A percentile compares a stretch with the other conserved stretches of the same genome.
Conservation (phyloP, 2,113 vertebrate genomes). For the Corydoras maculifer region DNA sequence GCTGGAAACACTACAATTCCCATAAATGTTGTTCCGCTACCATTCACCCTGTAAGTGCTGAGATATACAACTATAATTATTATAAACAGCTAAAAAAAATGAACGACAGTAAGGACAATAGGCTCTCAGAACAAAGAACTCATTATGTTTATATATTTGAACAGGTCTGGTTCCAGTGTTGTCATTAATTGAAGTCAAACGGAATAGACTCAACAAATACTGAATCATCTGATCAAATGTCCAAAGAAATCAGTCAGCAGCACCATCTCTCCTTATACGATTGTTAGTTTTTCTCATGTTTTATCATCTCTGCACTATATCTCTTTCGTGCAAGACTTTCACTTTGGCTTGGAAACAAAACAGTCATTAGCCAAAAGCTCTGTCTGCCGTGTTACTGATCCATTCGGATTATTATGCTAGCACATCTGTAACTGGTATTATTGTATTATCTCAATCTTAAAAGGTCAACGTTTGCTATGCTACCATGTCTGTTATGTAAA, state of each 20-base stretch:
- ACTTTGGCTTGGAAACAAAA: constrained; percentile 49
- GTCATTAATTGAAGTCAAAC: too few relatives aligned
- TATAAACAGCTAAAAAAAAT: too few relatives aligned
- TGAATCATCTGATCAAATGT: background rate
- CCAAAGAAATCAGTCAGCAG: background rate
- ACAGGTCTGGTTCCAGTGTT: too few relatives aligned
- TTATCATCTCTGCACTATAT: constrained; percentile 18
- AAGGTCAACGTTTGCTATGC: constrained; percentile 25
- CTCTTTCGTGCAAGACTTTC: constrained; percentile 20
- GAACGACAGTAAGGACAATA: too few relatives aligned
- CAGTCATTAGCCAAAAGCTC: constrained; percentile 57
- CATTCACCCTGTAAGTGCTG: too few relatives aligned
- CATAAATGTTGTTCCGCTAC: too few relatives aligned
- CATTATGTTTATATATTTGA: too few relatives aligned
- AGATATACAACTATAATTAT: too few relatives aligned
- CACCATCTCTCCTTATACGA: background rate
- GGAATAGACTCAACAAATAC: too few relatives aligned
- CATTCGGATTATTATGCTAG: constrained; percentile 62
- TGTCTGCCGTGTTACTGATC: constrained; percentile 50
- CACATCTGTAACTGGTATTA: constrained; percentile 43
- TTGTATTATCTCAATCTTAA: constrained; percentile 50
- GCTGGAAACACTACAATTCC: too few relatives aligned
- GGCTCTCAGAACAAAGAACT: too few relatives aligned
- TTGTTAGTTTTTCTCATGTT: constrained; percentile 2
- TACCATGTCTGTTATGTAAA: constrained; percentile 26